Evolutionary conservation across 2,113 vertebrate genomes (phyloP), one percentile per base, ranked within the genome.

Genomic region (Leucosticte australis): DNA sequence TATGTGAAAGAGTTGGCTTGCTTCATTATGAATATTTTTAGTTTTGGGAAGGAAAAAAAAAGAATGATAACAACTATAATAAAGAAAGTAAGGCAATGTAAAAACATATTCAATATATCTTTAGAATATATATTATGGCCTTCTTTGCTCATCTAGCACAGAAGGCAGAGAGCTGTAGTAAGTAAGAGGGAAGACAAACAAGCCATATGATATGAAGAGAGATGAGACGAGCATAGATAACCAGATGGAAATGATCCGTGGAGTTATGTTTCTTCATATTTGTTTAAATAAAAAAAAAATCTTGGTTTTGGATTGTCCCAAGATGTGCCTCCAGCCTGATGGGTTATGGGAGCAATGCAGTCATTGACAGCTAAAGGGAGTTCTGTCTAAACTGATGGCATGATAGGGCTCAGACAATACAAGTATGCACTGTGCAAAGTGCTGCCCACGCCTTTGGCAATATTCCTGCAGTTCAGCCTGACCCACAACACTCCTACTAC

Each of bases 361-460:
- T 71, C 64, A 59, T 5, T 77, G 74, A 75, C 76, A 90, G 41
- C 52, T 83, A 42, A 67, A 83, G 37, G 75, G 68, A 93, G 49
- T 81, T 90, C 64, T 86, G 52, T 86, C 80, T 81, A 52, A 95
- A 81, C 71, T 88, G 68, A 89, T 90, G 95, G 92, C 76, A 86
- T 52, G 73, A 86, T 63, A 92, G 83, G 73, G 60, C 92, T 89
- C 79, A 93, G 83, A 83, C 88, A 78, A 55, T 52, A 70, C 71
- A 96, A 88, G 57, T 22, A 68, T 52, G 83, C 73, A 17, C 76
- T 47, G 39, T 67, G 71, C 76, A 78, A 78, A 96, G 90, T 37
- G 41, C 95, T 96, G 92, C 95, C 92, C 90, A 88, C 53, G 7
- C 62, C 90, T 94, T 90, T 96, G 96, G 93, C 88, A 88, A 31